phyloP scores from a whole-genome alignment of 2,888 invertebrate species.

The Rugalucina vietnamica region DNA sequence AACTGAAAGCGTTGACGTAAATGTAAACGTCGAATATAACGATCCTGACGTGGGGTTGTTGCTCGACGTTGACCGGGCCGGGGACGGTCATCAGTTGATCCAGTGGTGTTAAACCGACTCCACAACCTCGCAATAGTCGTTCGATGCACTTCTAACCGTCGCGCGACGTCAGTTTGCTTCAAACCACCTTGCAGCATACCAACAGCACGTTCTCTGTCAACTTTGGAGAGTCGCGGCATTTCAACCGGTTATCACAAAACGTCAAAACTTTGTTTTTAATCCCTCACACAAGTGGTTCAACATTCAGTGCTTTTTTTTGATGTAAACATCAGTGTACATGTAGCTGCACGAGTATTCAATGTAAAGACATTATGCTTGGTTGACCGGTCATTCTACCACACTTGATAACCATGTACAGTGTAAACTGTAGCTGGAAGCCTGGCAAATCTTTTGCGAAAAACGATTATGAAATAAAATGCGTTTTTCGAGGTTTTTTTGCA shows the following conservation, averaged over 20 bases:
- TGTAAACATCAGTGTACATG: background rate
- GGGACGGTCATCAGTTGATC: background rate
- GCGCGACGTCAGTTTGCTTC: background rate
- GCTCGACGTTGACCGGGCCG: background rate
- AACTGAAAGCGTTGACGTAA: background rate
- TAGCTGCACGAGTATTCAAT: background rate
- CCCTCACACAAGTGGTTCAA: background rate
- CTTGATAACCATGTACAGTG: background rate
- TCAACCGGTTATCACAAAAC: background rate
- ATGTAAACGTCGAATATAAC: constrained; percentile 7
- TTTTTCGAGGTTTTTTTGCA: no score
- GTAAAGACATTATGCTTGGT: background rate
- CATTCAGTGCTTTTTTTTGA: background rate
- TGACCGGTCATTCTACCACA: background rate
- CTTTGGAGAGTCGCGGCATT: background rate
- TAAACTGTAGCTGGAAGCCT: background rate
- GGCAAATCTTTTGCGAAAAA: no score
- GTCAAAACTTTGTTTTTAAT: background rate
- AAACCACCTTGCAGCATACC: background rate
- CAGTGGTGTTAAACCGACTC: background rate
- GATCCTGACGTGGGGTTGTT: constrained; percentile 13
- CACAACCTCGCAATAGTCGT: background rate
- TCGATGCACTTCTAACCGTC: background rate
- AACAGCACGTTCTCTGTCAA: background rate
- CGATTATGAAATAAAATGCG: no score